Base-by-base conservation (phyloP, 1,140 invertebrate genomes). In the Semibalanus balanoides region DNA sequence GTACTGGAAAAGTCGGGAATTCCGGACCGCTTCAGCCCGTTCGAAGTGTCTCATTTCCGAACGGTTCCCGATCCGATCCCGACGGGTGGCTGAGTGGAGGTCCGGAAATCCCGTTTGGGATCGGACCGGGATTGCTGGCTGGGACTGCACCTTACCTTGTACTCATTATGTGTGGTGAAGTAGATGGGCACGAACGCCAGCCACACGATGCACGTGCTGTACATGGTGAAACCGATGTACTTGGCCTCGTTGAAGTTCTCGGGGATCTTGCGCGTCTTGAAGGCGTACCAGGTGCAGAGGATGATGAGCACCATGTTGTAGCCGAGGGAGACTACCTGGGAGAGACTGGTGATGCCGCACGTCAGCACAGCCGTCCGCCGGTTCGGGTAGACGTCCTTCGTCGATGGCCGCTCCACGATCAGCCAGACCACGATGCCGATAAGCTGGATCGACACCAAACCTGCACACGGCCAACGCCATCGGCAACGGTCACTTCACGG, bases 131-230 rank as follows among this genome's bases (percentile, higher is more conserved):
- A n/a, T n/a, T n/a, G n/a, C n/a, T n/a, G n/a, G n/a, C n/a, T n/a
- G n/a, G n/a, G n/a, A n/a, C n/a, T n/a, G n/a, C n/a, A n/a, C 80
- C 78, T 80, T 81, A 87, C 87, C 84, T 87, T 89, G 79, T 87
- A 88, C 79, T 91, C 89, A 78, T 88, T 87, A 77, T 87, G 86
- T 3, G 89, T 89, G 40, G 88, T 88, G 79, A 90, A 90, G 81
- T 90, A 90, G 76, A 91, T 89, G 0, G 90, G 88, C 75, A 91
- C 86, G 80, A 91, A 91, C 19, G 89, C 89, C 22, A 90, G 82
- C 90, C 90, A 91, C 70, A 91, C 89, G 69, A 91, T 89, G 81
- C 90, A 91, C 0, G 90, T 91, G 3, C 89, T 89, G 80, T 91
- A 91, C 90, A 91, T 91, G 19, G 89, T 90, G 80, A 91, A 91